phyloP scores from a whole-genome alignment of 2,113 vertebrate genomes.

The Oreochromis niloticus region DNA sequence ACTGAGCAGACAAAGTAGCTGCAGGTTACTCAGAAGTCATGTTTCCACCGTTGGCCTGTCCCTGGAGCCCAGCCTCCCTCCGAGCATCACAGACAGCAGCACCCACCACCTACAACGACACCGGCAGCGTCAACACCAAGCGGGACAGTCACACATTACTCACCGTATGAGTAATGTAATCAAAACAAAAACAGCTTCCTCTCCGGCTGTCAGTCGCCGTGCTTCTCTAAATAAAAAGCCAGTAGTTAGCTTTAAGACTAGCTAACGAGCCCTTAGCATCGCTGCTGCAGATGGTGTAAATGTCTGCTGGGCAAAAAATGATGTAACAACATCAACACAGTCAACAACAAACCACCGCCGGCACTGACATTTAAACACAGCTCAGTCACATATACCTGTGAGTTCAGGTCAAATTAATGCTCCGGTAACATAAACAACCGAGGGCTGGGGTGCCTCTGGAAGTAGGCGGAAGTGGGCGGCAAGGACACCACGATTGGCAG shows the following conservation, averaged over 20 bases:
- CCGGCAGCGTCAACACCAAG: background rate
- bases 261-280: constrained; percentile 34
- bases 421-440: constrained; percentile 36
- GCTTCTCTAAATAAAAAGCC: background rate
- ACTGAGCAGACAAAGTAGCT: constrained; percentile 49
- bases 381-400: constrained; percentile 31
- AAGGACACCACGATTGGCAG: constrained; percentile 60
- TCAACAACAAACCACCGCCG: background rate
- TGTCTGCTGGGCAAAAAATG: background rate
- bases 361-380: background rate
- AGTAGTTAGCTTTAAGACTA: background rate
- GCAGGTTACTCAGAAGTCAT: constrained; percentile 62
- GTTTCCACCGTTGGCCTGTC: constrained; percentile 38
- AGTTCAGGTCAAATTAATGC: background rate
- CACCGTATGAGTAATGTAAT: background rate
- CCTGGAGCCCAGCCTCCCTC: constrained; percentile 9
- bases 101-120: constrained; percentile 33
- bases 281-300: background rate
- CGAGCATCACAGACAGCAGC: constrained; percentile 40
- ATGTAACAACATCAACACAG: background rate
- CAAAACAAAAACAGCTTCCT: background rate
- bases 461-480: constrained; percentile 53
- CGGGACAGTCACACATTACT: background rate
- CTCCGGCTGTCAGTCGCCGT: background rate
- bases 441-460: background rate